Percentiles rank a stretch among this genome's conserved stretches.
Evolutionary conservation across 2,797 vertebrate species (phyloP).

Genomic region (Pantherophis alleghaniensis): DNA sequence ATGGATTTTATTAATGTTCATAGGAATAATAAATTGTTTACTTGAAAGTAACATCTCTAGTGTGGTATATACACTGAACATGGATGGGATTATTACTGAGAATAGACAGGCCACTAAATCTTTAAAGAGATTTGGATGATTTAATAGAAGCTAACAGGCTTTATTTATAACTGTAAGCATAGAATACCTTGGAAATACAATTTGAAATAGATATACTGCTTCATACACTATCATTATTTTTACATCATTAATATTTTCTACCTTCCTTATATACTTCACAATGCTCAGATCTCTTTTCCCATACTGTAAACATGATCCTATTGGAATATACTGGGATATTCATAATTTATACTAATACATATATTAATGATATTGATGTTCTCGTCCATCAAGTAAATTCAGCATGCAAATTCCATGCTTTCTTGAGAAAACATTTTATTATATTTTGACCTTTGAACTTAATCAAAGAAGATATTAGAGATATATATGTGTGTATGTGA

Average conservation of each 20-base stretch:
- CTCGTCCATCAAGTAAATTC: background rate
- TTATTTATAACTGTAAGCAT: background rate
- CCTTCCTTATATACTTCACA: background rate
- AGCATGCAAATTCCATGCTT: background rate
- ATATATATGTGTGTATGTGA: background rate
- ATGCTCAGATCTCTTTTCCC: background rate
- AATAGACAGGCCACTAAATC: background rate
- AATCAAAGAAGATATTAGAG: background rate
- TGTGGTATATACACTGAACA: background rate
- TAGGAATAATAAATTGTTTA: background rate
- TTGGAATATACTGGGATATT: background rate
- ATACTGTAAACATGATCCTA: no score
- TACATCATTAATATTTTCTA: background rate
- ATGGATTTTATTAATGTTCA: background rate
- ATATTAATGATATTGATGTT: background rate
- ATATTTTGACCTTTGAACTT: background rate
- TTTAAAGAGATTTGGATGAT: background rate
- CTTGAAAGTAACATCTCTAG: background rate
- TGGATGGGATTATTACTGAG: background rate
- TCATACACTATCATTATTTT: background rate
- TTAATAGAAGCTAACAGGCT: background rate
- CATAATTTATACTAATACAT: background rate
- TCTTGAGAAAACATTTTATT: background rate
- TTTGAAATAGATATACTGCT: background rate
- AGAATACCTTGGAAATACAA: background rate